Conservation (phyloP, 2,113 vertebrate species). For the Sarotherodon lohbergeri region DNA sequence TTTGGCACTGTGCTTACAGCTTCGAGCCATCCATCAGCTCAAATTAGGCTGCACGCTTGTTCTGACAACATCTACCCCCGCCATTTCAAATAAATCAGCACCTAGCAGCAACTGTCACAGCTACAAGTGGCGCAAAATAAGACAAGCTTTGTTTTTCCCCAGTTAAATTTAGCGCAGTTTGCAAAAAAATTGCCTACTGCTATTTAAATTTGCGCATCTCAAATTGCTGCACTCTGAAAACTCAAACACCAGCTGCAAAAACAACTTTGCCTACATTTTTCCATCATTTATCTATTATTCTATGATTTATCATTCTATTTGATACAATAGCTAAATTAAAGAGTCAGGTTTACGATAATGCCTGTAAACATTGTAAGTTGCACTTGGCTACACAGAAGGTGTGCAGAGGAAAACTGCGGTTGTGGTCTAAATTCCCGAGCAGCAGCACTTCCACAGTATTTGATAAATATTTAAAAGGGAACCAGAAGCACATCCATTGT, state of each 20-base stretch:
- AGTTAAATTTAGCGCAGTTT: background rate
- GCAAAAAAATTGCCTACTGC: background rate
- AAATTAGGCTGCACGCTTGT: background rate
- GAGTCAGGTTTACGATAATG: background rate
- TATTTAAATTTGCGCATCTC: background rate
- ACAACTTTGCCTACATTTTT: background rate
- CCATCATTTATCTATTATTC: background rate
- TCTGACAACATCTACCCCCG: background rate
- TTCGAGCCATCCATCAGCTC: background rate
- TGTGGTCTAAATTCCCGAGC: background rate
- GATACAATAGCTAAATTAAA: background rate
- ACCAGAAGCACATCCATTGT: background rate
- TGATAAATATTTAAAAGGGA: background rate
- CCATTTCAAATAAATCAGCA: background rate
- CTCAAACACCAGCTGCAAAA: background rate
- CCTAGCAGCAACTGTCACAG: background rate
- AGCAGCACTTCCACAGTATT: background rate
- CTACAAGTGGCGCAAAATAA: background rate
- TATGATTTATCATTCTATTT: background rate
- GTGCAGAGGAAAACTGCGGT: background rate
- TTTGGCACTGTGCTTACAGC: background rate
- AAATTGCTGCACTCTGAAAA: background rate
- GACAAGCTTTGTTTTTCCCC: background rate
- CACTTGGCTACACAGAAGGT: background rate
- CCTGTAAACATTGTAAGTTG: background rate